A percentile compares a stretch with the other conserved stretches of the same genome.
Evolutionary conservation across 2,888 invertebrate genomes (phyloP).

Genomic region (Embidobia sp.): DNA sequence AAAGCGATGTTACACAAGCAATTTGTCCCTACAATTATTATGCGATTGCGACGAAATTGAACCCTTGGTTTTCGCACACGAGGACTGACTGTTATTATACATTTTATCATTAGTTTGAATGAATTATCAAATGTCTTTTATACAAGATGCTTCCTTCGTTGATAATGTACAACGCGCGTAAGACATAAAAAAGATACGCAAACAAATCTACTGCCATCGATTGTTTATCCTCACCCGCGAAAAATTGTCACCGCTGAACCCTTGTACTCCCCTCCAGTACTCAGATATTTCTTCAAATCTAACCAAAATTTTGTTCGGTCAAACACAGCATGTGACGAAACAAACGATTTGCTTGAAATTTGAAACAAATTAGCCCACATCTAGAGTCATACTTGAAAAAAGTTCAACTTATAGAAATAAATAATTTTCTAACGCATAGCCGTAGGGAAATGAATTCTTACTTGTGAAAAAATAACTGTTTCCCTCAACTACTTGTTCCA

Average conservation of each 20-base stretch:
- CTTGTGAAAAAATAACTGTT: too few relatives aligned
- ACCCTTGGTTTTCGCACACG: conserved; percentile 33
- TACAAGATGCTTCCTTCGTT: conserved; percentile 58
- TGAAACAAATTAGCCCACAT: too few relatives aligned
- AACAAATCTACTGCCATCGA: conserved; percentile 56
- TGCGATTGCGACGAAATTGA: conserved; percentile 26
- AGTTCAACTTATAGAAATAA: too few relatives aligned
- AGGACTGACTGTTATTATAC: conserved; percentile 55
- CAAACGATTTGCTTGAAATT: too few relatives aligned
- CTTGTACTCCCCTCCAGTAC: too few relatives aligned
- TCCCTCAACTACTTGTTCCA: too few relatives aligned
- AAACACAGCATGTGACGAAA: too few relatives aligned
- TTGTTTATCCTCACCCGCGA: conserved; percentile 46
- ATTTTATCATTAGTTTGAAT: conserved; percentile 47
- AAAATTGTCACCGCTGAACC: conserved; percentile 22
- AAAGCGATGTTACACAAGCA: conserved; percentile 4
- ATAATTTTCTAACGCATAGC: too few relatives aligned
- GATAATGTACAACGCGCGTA: conserved; percentile 31
- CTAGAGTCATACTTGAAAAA: too few relatives aligned
- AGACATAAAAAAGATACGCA: conserved; percentile 20
- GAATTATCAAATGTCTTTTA: conserved; percentile 53
- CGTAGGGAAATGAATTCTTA: too few relatives aligned
- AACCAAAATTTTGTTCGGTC: too few relatives aligned
- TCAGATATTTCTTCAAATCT: too few relatives aligned
- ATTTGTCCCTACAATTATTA: conserved; percentile 25